These are phyloP conservation scores for Drosophila nasuta DNA, from an alignment of 1,140 invertebrate species.

Conservation along the genomic window DNA sequence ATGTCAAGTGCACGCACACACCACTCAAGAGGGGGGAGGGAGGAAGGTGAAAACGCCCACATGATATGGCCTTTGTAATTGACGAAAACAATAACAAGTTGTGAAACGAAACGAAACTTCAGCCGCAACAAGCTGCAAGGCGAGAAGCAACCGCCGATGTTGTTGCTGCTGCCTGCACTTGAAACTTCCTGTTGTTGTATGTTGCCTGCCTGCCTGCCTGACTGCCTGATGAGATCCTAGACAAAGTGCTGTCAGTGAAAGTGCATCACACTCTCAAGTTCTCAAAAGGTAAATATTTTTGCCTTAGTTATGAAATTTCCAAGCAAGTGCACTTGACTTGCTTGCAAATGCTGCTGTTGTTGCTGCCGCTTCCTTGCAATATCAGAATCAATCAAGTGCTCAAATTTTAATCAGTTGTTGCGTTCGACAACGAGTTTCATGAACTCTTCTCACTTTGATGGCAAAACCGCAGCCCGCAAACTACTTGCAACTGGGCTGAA, in stretches of 20 bases:
- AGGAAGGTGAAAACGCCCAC: conserved; percentile 11
- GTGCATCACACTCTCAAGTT: conserved; percentile 63
- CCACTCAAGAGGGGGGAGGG: not conserved
- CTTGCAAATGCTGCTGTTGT: conserved; percentile 4
- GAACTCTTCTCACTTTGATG: conserved; percentile 71
- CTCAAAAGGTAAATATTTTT: conserved; percentile 79
- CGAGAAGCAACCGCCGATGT: not conserved
- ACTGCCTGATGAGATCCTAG: conserved; percentile 4
- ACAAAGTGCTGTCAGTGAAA: conserved; percentile 41
- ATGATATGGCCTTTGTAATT: conserved; percentile 66
- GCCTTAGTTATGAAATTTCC: conserved; percentile 75
- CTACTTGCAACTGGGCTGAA: conserved; percentile 12
- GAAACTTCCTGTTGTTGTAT: conserved; percentile 27
- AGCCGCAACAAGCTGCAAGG: conserved; percentile 31
- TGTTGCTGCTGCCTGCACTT: conserved; percentile 24
- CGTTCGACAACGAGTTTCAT: conserved; percentile 58
- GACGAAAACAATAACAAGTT: conserved; percentile 67
- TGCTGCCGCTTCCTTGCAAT: conserved; percentile 33
- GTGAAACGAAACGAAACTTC: conserved; percentile 61
- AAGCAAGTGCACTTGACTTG: conserved; percentile 46
- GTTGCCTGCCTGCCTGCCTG: conserved; percentile 12
- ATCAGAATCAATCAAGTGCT: conserved; percentile 78
- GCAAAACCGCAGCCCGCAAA: conserved; percentile 23
- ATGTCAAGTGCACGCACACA: conserved; percentile 71
- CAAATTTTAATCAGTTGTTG: conserved; percentile 76